These are phyloP conservation scores for Carollia perspicillata DNA, from an alignment of 2,113 vertebrate species.

Conservation along the genomic window DNA sequence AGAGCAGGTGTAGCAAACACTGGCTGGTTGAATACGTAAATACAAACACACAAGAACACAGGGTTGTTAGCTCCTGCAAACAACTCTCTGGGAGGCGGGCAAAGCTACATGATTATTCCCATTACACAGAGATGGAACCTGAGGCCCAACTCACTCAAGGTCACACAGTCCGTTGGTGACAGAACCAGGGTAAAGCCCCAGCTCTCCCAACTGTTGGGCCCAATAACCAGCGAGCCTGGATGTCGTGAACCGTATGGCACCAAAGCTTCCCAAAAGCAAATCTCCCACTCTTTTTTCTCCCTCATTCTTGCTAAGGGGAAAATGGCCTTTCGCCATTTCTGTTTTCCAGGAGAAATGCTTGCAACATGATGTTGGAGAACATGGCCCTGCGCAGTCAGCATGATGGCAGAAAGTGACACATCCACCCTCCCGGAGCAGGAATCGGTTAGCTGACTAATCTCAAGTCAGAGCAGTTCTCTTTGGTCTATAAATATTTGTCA, in stretches of 20 bases:
- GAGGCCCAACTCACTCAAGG: neutral
- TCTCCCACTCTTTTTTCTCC: neutral
- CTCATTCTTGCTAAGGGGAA: neutral
- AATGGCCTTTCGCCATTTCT: neutral
- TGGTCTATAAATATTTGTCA: neutral
- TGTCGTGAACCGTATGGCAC: neutral
- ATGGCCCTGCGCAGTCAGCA: neutral
- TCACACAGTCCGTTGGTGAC: neutral
- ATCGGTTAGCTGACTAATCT: neutral
- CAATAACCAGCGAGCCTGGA: neutral
- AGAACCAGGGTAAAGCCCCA: neutral
- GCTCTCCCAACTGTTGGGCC: neutral
- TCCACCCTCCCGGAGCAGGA: neutral
- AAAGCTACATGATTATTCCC: neutral
- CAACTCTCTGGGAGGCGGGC: neutral
- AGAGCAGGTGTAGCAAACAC: neutral
- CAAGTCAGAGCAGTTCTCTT: neutral
- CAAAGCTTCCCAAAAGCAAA: neutral
- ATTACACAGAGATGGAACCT: neutral
- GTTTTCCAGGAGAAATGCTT: neutral
- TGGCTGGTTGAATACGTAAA: neutral
- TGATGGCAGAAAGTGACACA: neutral
- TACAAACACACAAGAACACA: neutral
- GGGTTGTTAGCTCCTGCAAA: neutral
- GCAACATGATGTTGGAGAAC: slow-evolving; percentile 3